Conservation (phyloP, 2,113 vertebrate genomes). For the Pachyramphus minor region DNA sequence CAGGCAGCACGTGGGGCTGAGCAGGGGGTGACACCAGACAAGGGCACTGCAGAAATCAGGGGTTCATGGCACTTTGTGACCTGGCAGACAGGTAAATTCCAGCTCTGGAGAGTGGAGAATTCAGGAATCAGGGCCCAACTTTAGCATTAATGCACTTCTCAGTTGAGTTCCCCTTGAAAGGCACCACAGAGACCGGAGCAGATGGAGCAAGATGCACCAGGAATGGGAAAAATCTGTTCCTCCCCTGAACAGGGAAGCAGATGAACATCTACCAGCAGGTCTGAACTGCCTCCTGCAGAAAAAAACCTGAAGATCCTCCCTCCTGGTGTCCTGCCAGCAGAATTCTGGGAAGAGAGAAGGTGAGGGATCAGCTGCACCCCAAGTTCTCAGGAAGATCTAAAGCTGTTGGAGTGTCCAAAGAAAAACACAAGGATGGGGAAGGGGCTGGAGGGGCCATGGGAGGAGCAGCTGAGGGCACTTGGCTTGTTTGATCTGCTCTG, state of each 20-base stretch:
- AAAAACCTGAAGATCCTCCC: too few relatives aligned
- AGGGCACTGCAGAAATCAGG: neutral
- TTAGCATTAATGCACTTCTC: neutral
- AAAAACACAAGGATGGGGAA: too few relatives aligned
- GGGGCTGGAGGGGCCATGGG: too few relatives aligned
- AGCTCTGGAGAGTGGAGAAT: neutral
- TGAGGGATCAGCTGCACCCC: too few relatives aligned
- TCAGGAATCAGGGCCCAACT: neutral
- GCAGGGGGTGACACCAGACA: neutral
- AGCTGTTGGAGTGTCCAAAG: too few relatives aligned
- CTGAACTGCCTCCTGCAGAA: neutral
- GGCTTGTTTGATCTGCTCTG: too few relatives aligned
- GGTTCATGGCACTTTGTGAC: neutral
- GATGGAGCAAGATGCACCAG: neutral
- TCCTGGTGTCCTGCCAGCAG: too few relatives aligned
- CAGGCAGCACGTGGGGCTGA: neutral
- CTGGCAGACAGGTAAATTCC: neutral
- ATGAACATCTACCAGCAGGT: neutral
- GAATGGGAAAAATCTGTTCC: neutral
- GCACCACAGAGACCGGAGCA: neutral
- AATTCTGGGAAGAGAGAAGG: too few relatives aligned
- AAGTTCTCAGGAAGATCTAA: too few relatives aligned
- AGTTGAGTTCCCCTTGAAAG: neutral
- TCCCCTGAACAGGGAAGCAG: neutral
- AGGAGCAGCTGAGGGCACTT: too few relatives aligned